Evolutionary conservation across 2,888 invertebrate genomes (phyloP), one percentile per base, ranked within the genome.

Genomic region (Pseudoips prasinana): DNA sequence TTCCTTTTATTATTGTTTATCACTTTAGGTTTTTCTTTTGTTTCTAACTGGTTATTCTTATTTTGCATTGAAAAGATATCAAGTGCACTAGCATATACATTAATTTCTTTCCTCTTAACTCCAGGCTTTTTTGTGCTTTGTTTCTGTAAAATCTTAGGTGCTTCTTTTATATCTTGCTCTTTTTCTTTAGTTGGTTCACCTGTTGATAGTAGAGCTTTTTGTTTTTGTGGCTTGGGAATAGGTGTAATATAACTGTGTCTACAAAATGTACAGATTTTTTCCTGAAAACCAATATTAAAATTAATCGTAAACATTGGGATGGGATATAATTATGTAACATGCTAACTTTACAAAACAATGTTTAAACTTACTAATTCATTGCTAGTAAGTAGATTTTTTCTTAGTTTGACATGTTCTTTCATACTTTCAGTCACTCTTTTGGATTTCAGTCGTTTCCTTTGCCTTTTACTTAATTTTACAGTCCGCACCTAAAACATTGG

Each of bases 1-100:
- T 70, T 86, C 59, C 66, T 84, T 60, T 86, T 88, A 53, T 74
- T 84, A 39, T 85, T 87, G 37, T 79, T 83, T 32, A 84, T 79
- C 10, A 74, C 52, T 62, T 78, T 83, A n/a, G 67, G 51, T 25
- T 57, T 34, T 24, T 56, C 55, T 36, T 74, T 76, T 1, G 60
- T 45, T 11, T 45, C 28, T 3, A 86, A 25, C 9, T 45, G 65
- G 57, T 86, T 87, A 8, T 69, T 69, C 18, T 78, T 68, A 51
- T 81, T 82, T 19, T 65, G 64, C 23, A 87, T 46, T 10, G 79
- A 81, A 58, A 84, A 88, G 10, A 80, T 69, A 55, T 82, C 75
- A 42, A 66, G 64, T 25, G 82, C 62, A 39, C 68, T 71, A n/a
- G 69, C 59, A 52, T 87, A 87, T 4, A 86, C 69, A 73, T 78